Evolutionary conservation across 2,888 invertebrate genomes (phyloP).

Genomic region (Lasius fuliginosus): DNA sequence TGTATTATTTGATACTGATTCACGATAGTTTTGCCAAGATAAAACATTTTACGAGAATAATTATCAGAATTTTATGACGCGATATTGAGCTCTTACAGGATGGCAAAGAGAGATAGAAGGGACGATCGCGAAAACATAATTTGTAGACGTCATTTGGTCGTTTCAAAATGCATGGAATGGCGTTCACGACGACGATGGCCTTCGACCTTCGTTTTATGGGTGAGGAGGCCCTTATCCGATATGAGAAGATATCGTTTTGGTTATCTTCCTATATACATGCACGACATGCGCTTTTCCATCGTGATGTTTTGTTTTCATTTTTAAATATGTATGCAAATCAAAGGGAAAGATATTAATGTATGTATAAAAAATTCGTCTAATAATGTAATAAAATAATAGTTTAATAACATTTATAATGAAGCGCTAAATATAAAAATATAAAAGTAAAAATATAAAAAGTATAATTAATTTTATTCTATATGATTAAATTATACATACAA

Average conservation of each 20-base stretch:
- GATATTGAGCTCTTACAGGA: constrained; percentile 24
- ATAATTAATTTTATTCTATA: not conserved
- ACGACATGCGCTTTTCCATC: not conserved
- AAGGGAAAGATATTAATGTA: not conserved
- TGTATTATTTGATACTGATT: not conserved
- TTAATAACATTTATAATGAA: not conserved
- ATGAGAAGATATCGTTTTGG: not conserved
- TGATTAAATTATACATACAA: constrained; percentile 9
- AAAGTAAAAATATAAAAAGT: not conserved
- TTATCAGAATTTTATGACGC: constrained; percentile 20
- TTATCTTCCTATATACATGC: not conserved
- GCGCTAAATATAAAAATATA: not conserved
- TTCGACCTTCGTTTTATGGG: constrained; percentile 61
- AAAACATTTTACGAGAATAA: constrained; percentile 23
- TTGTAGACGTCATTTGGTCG: constrained; percentile 61
- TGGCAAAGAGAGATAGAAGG: constrained; percentile 4
- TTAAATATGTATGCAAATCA: not conserved
- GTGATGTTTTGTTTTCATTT: not conserved
- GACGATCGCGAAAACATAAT: constrained; percentile 65
- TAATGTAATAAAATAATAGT: not conserved
- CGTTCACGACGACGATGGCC: constrained; percentile 60
- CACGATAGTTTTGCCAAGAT: not conserved
- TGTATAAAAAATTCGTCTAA: not conserved
- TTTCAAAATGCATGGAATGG: constrained; percentile 80
- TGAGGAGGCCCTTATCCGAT: constrained; percentile 4